These are phyloP conservation scores for Carassius gibelio DNA, from an alignment of 2,113 vertebrate species.

Conservation along the genomic window DNA sequence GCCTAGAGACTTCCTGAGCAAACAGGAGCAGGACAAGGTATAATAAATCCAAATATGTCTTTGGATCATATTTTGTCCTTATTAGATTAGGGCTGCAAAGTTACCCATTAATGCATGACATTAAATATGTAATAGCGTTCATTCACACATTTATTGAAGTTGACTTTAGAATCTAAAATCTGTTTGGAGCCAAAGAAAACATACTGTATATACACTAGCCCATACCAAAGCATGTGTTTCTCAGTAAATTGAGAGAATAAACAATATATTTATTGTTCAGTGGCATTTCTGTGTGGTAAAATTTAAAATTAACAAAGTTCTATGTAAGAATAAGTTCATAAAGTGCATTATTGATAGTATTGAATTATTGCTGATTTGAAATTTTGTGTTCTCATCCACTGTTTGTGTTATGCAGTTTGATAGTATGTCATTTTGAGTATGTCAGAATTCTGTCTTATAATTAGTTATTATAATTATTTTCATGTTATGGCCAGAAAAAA, in stretches of 20 bases:
- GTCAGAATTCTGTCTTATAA: not conserved
- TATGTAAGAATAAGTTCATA: not conserved
- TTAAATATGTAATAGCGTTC: not conserved
- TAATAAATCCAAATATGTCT: not conserved
- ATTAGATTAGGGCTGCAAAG: not conserved
- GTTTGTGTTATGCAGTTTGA: too few species aligned
- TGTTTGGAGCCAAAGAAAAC: too few species aligned
- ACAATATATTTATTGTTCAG: not conserved
- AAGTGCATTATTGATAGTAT: not conserved
- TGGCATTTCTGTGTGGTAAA: not conserved
- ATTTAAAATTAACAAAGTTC: too few species aligned
- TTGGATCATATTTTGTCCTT: not conserved
- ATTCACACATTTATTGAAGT: not conserved
- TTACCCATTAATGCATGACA: not conserved
- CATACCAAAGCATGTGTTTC: too few species aligned
- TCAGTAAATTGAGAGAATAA: not conserved
- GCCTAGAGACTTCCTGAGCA: constrained; percentile 69
- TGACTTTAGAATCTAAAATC: not conserved
- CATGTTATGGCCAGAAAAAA: not conserved
- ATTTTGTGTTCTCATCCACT: not conserved
- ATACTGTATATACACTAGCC: too few species aligned
- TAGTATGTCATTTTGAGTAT: not conserved
- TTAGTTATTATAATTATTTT: not conserved
- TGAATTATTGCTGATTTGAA: not conserved
- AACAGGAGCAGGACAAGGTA: constrained; percentile 80